Percentiles rank a stretch among this genome's conserved stretches.
Conservation (phyloP, 2,113 vertebrate genomes). For the Indri indri region DNA sequence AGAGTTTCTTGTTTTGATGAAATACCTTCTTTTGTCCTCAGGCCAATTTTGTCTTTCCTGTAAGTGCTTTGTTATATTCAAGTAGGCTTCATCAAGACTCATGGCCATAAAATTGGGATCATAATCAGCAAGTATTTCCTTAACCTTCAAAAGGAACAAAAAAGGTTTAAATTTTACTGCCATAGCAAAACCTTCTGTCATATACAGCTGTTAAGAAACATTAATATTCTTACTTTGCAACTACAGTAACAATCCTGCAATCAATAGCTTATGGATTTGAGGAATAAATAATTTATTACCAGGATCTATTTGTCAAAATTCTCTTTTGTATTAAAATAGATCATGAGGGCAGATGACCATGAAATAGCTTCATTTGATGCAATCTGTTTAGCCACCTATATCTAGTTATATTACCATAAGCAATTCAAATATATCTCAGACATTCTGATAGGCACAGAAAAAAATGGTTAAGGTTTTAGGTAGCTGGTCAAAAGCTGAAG, state of each 20-base stretch:
- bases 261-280: conserved; percentile 56
- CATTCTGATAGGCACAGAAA: neutral
- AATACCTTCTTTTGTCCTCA: conserved; percentile 88
- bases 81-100: conserved; percentile 98
- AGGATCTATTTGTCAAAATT: conserved; percentile 40
- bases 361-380: conserved; percentile 47
- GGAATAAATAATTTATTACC: conserved; percentile 65
- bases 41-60: conserved; percentile 91
- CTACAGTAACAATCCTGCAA: conserved; percentile 36
- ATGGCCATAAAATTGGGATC: conserved; percentile 93
- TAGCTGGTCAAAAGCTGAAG: neutral
- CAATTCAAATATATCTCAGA: conserved; percentile 43
- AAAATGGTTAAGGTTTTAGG: conserved; percentile 11
- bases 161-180: conserved; percentile 60
- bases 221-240: conserved; percentile 64
- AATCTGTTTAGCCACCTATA: neutral
- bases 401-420: conserved; percentile 36
- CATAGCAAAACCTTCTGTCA: conserved; percentile 53
- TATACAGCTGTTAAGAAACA: conserved; percentile 6
- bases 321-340: conserved; percentile 62
- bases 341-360: conserved; percentile 32
- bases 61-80: conserved; percentile 96
- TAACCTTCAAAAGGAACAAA: conserved; percentile 87
- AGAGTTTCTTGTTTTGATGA: conserved; percentile 60
- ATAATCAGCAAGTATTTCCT: conserved; percentile 93